Evolutionary conservation across 2,888 invertebrate genomes (phyloP).

Genomic region (Beris chalybata): DNA sequence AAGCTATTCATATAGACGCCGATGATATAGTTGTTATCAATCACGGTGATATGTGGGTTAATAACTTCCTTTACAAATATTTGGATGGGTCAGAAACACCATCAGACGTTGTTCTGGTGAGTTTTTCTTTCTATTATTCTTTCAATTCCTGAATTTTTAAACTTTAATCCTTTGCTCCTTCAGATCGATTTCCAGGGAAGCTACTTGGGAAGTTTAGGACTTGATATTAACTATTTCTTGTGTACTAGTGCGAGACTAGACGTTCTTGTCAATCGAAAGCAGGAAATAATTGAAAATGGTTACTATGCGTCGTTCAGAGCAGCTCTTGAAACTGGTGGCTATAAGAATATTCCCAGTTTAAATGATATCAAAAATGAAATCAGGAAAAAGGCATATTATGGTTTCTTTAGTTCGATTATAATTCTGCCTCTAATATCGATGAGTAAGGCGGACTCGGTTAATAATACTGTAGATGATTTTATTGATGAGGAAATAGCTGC

Average conservation of each 20-base stretch:
- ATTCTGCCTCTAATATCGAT: conserved; percentile 54
- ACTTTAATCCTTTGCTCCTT: conserved; percentile 2
- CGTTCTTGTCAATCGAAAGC: conserved; percentile 46
- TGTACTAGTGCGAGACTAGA: conserved; percentile 48
- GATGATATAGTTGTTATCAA: conserved; percentile 57
- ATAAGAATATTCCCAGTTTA: conserved; percentile 43
- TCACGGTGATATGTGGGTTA: conserved; percentile 61
- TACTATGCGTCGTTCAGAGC: conserved; percentile 44
- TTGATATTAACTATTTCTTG: conserved; percentile 55
- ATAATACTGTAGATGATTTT: conserved; percentile 44
- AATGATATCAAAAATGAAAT: conserved; percentile 49
- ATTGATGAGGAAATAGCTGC: background rate
- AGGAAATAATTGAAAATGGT: conserved; percentile 46
- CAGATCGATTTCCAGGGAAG: conserved; percentile 53
- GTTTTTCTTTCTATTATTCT: conserved; percentile 44
- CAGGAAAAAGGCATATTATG: conserved; percentile 48
- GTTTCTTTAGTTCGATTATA: conserved; percentile 52
- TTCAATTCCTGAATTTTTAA: background rate
- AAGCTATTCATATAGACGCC: conserved; percentile 39
- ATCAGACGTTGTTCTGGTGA: conserved; percentile 56
- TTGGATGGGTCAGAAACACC: conserved; percentile 43
- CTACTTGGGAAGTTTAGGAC: conserved; percentile 50
- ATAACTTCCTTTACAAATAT: conserved; percentile 58
- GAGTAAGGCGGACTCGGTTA: conserved; percentile 52
- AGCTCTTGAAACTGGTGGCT: conserved; percentile 40